Evolutionary conservation across 2,797 vertebrate genomes (phyloP), one percentile per base, ranked within the genome.

Genomic region (Labroides dimidiatus): DNA sequence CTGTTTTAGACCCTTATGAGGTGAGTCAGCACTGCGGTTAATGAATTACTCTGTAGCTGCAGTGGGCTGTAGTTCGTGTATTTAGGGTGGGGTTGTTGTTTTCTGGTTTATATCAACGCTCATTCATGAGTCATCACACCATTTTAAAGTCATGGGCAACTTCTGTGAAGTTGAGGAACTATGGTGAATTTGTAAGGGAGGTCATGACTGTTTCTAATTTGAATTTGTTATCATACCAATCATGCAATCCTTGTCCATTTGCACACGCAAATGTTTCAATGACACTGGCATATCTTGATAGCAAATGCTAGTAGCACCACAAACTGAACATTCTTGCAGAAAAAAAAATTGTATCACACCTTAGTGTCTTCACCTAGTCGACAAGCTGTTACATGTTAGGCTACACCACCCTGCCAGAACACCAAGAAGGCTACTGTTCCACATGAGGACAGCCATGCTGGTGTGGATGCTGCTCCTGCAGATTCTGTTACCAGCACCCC

Each of bases 341-440:
- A 41, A 15, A n/a, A n/a, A n/a, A 27, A 15, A 19, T 63, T 39
- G 27, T 55, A 59, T 12, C 36, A 61, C 21, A 44, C 78, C 62
- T 63, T 20, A 61, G 15, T 69, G 69, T 42, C 27, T 72, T 60
- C 16, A 50, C 21, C n/a, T n/a, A n/a, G n/a, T n/a, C 24, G 53
- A 64, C 88, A 89, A 81, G 89, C 64, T 66, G 57, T 65, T 77
- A 85, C 84, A 78, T 61, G 89, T 86, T 72, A 39, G 13, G 37
- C 37, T 39, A 19, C 48, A 55, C 20, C 70, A 42, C 51, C 21
- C 45, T 3, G 24, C 41, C 64, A 77, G 62, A 69, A 21, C 55
- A 64, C 15, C 13, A 64, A 66, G 42, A 2, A 50, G 65, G 56
- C 54, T 71, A 55, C 69, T 67, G 80, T 84, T 79, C 49, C 56